phyloP scores from a whole-genome alignment of 2,888 invertebrate genomes.

The Netelia virgata region DNA sequence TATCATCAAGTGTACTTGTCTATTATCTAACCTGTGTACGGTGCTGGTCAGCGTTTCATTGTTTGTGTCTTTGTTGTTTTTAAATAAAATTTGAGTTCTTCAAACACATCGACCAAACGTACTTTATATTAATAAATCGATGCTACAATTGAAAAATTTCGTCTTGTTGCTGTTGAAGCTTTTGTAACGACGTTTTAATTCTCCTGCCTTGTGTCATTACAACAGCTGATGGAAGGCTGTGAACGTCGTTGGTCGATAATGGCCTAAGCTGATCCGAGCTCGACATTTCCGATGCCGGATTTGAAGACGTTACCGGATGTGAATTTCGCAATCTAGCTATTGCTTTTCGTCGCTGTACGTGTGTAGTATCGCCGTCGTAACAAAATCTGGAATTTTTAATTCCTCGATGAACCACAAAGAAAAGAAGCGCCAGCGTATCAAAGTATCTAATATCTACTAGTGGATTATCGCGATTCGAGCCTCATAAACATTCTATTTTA shows the following conservation, averaged over 20 bases:
- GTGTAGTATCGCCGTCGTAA: constrained; percentile 86
- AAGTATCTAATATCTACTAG: background rate
- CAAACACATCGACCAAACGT: background rate
- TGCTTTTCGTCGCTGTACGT: constrained; percentile 86
- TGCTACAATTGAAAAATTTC: constrained; percentile 96
- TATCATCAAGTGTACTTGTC: constrained; percentile 4
- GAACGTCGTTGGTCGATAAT: constrained; percentile 86
- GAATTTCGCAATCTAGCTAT: constrained; percentile 87
- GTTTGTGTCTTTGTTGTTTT: background rate
- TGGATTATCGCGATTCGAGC: too few relatives aligned
- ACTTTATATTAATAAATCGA: constrained; percentile 49
- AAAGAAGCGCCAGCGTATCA: background rate
- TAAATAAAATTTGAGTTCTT: constrained; percentile 23
- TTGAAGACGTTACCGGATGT: constrained; percentile 84
- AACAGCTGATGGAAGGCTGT: constrained; percentile 86
- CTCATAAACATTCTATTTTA: too few relatives aligned
- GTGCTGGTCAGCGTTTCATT: constrained; percentile 48
- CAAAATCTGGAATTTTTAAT: constrained; percentile 85
- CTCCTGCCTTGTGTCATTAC: constrained; percentile 93
- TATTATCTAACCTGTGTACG: constrained; percentile 38
- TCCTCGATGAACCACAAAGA: background rate
- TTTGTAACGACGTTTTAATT: constrained; percentile 92
- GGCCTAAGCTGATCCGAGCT: constrained; percentile 80
- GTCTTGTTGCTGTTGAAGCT: constrained; percentile 94
- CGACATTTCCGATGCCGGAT: constrained; percentile 68